These are phyloP conservation scores for Amaurobius ferox DNA, from an alignment of 2,888 invertebrate species.

Conservation along the genomic window DNA sequence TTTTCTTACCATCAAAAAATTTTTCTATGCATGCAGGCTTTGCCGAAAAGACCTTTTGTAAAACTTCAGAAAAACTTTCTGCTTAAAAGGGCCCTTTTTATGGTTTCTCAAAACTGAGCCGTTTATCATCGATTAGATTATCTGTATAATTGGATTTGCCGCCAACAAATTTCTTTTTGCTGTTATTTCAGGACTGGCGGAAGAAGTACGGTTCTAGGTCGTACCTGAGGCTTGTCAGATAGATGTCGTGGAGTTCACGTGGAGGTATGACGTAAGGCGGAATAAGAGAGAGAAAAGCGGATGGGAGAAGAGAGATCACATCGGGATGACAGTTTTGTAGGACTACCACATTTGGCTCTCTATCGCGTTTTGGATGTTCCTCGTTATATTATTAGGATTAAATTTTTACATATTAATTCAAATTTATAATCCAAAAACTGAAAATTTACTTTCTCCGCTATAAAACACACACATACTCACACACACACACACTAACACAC, in stretches of 20 bases:
- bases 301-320: background rate
- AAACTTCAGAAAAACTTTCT: constrained; percentile 37
- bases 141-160: constrained; percentile 65
- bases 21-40: constrained; percentile 10
- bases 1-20: background rate
- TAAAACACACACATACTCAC: too few species aligned
- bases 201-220: background rate
- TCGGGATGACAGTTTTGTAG: too few species aligned
- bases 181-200: background rate
- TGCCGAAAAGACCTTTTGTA: constrained; percentile 31
- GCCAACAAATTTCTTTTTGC: constrained; percentile 26
- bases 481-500: too few species aligned
- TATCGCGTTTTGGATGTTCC: background rate
- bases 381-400: too few species aligned
- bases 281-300: background rate
- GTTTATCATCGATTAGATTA: constrained; percentile 70
- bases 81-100: constrained; percentile 48
- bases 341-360: background rate
- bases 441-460: too few species aligned
- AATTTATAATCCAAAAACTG: too few species aligned
- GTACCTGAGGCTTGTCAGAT: background rate
- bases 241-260: background rate
- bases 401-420: too few species aligned
- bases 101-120: constrained; percentile 64
- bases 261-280: background rate